Base-by-base conservation (phyloP, 2,888 invertebrate species). In the Heliothis peltigera region DNA sequence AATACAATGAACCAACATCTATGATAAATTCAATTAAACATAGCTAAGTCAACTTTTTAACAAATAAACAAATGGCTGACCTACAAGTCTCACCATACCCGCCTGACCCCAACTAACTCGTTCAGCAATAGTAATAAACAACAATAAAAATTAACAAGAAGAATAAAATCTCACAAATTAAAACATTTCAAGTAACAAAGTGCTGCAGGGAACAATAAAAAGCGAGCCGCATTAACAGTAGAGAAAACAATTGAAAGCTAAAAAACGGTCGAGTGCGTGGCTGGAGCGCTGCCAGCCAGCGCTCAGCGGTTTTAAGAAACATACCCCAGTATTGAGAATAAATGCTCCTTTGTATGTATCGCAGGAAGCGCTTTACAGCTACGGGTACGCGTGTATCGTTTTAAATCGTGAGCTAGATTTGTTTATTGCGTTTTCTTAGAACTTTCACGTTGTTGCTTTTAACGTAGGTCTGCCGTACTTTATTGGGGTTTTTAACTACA, bases 161-260 rank as follows among this genome's bases (percentile, higher is more conserved):
- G 57, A 58, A 64, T 46, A 58, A 70, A 58, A 56, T 39, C 52
- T 62, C 61, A 56, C 70, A 75, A 74, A 74, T 75, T 75, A 74
- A 75, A 74, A 74, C 65, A 65, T 74, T 74, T 65, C 70, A 58
- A 74, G 75, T 70, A 74, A 75, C 75, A 61, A 75, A 74, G 70
- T 70, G 74, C 52, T 73, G 64, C 18, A 19, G 28, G 74, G 63
- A 64, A 68, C 69, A 73, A 73, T 69, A 73, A 73, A 76, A 65
- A 76, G 42, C 59, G 58, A 53, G 54, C 44, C 44, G 69, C 69
- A 69, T 76, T 76, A 75, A 72, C 76, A 72, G 72, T 64, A 61
- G 67, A 66, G 70, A 75, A 76, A 76, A 75, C 79, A 79, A 79
- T 77, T 79, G 77, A 68, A 71, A 68, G 70, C 69, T 72, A 63